phyloP scores from a whole-genome alignment of 2,888 invertebrate genomes.

The Tachina fera region DNA sequence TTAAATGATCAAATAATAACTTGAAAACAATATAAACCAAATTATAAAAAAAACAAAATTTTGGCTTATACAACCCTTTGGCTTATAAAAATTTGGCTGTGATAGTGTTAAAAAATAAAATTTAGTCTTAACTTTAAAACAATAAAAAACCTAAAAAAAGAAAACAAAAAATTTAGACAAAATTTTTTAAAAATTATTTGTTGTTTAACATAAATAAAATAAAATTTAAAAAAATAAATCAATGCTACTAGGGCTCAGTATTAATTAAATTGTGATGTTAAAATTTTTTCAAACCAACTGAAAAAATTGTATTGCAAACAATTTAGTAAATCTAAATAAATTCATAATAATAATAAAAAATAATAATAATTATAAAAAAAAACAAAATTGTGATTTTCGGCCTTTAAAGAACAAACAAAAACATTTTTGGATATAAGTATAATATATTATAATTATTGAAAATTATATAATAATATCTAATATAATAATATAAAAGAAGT shows the following conservation, averaged over 20 bases:
- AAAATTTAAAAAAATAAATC: conserved; percentile 21
- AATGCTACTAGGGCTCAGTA: conserved; percentile 68
- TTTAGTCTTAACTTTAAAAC: conserved; percentile 72
- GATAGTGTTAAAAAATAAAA: conserved; percentile 80
- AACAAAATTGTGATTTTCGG: conserved; percentile 76
- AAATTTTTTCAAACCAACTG: conserved; percentile 73
- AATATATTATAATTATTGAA: conserved; percentile 69
- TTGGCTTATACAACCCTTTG: conserved; percentile 78
- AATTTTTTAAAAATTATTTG: conserved; percentile 72
- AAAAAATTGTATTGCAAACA: conserved; percentile 62
- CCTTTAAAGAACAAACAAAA: conserved; percentile 75
- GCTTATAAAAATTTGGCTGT: conserved; percentile 83
- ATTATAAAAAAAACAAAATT: conserved; percentile 70
- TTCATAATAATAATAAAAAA: conserved; percentile 47
- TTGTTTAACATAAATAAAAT: conserved; percentile 68
- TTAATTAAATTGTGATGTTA: conserved; percentile 79
- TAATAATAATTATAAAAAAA: conserved; percentile 69
- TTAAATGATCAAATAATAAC: conserved; percentile 70
- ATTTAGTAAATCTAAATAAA: conserved; percentile 77
- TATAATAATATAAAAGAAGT: conserved; percentile 64
- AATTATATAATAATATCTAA: conserved; percentile 50
- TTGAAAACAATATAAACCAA: conserved; percentile 68
- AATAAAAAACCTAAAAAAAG: conserved; percentile 45
- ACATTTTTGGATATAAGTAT: conserved; percentile 72
- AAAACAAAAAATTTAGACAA: conserved; percentile 62